These are phyloP conservation scores for Monarcha castaneiventris DNA, from an alignment of 2,113 vertebrate species.

Conservation along the genomic window DNA sequence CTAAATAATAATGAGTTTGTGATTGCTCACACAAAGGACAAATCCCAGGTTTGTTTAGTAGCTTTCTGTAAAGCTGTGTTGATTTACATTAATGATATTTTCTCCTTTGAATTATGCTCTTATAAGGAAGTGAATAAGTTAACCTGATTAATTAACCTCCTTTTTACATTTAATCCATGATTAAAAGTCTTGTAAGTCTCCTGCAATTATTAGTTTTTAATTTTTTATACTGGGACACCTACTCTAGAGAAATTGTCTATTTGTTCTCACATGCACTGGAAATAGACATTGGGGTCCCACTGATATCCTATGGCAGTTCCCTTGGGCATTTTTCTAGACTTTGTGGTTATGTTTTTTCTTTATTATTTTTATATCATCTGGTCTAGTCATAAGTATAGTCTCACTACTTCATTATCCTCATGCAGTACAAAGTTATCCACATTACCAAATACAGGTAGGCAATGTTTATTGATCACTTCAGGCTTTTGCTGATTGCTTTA, in stretches of 20 bases:
- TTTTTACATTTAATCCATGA: neutral
- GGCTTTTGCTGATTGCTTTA: neutral
- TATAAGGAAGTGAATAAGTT: neutral
- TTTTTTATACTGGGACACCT: neutral
- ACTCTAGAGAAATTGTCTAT: neutral
- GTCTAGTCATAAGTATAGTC: neutral
- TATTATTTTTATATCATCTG: neutral
- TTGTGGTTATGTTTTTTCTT: neutral
- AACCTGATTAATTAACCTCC: neutral
- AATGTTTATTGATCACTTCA: neutral
- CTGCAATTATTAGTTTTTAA: neutral
- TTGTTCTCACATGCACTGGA: neutral
- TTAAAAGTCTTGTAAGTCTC: neutral
- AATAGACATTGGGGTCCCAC: neutral
- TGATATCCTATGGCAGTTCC: neutral
- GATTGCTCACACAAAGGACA: neutral
- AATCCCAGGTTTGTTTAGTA: neutral
- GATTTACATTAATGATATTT: neutral
- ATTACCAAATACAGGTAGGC: neutral
- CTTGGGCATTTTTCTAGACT: neutral
- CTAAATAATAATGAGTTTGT: neutral
- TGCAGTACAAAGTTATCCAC: neutral
- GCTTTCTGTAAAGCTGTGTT: neutral
- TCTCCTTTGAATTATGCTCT: neutral
- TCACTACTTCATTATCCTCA: neutral